Evolutionary conservation across 2,797 vertebrate species (phyloP).

Genomic region (Sebastiscus tertius): DNA sequence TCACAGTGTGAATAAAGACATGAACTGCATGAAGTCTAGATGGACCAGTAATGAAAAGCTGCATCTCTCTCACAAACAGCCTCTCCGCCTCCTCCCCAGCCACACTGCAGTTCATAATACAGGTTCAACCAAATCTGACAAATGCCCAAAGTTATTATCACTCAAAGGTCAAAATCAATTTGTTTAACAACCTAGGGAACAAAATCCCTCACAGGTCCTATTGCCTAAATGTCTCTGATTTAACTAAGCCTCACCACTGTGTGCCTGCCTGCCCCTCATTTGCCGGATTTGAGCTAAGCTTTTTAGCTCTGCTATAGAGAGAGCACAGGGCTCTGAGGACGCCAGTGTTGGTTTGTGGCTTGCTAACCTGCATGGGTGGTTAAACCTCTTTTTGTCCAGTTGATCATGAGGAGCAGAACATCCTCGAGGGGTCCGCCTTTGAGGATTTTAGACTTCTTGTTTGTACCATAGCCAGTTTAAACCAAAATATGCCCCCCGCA

Average conservation of each 20-base stretch:
- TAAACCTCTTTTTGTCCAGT: conserved; percentile 45
- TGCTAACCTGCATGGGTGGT: conserved; percentile 30
- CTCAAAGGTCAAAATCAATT: conserved; percentile 70
- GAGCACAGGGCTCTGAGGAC: conserved; percentile 25
- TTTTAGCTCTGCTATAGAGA: conserved; percentile 46
- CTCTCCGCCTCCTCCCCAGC: neutral
- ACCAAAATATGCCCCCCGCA: neutral
- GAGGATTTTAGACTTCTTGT: conserved; percentile 11
- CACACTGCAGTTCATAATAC: conserved; percentile 15
- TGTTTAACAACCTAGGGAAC: conserved; percentile 59
- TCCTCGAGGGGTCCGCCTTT: neutral
- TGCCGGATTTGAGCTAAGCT: conserved; percentile 61
- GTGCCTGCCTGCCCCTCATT: conserved; percentile 47
- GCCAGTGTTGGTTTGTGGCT: conserved; percentile 27
- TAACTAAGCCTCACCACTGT: conserved; percentile 36
- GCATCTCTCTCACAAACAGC: neutral
- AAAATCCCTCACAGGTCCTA: conserved; percentile 55
- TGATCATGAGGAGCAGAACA: conserved; percentile 9
- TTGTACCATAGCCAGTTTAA: conserved; percentile 13
- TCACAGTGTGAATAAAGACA: neutral
- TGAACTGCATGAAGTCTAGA: neutral
- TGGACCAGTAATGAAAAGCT: neutral
- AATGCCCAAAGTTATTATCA: conserved; percentile 43
- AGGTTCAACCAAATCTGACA: conserved; percentile 44
- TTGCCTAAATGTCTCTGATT: conserved; percentile 61